Percentiles rank a stretch among this genome's conserved stretches.
These are phyloP conservation scores for Pelodiscus sinensis DNA, from an alignment of 2,113 vertebrate genomes.

Conservation along the genomic window DNA sequence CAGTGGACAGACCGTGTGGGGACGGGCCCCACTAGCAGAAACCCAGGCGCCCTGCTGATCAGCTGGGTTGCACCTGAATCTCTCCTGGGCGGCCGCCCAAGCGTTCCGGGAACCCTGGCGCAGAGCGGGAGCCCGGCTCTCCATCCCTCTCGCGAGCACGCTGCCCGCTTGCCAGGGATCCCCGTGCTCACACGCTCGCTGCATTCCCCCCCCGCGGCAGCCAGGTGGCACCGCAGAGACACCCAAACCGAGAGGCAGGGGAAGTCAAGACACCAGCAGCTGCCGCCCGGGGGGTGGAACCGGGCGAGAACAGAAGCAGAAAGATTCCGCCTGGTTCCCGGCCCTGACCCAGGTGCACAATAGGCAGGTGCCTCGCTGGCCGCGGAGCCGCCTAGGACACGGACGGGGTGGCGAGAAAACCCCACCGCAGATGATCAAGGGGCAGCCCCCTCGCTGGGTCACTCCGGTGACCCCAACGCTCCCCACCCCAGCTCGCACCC, in stretches of 20 bases:
- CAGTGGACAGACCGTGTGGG: too few species aligned
- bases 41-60: too few species aligned
- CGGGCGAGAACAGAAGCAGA: not conserved
- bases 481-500: not conserved
- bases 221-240: slow-evolving; percentile 76
- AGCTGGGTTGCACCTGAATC: too few species aligned
- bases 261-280: not conserved
- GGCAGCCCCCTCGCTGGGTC: not conserved
- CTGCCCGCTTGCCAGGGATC: too few species aligned
- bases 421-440: not conserved
- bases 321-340: not conserved
- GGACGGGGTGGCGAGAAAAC: not conserved
- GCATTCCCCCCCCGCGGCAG: slow-evolving; percentile 38
- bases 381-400: not conserved
- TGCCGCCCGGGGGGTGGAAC: not conserved
- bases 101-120: too few species aligned
- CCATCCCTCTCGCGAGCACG: not conserved
- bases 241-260: not conserved
- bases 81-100: too few species aligned
- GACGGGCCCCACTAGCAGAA: too few species aligned
- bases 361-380: not conserved
- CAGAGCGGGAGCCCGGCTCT: not conserved
- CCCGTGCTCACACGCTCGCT: not conserved
- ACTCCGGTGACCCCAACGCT: not conserved
- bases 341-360: not conserved